Evolutionary conservation across 2,888 invertebrate species (phyloP).

Genomic region (Melipona bicolor): DNA sequence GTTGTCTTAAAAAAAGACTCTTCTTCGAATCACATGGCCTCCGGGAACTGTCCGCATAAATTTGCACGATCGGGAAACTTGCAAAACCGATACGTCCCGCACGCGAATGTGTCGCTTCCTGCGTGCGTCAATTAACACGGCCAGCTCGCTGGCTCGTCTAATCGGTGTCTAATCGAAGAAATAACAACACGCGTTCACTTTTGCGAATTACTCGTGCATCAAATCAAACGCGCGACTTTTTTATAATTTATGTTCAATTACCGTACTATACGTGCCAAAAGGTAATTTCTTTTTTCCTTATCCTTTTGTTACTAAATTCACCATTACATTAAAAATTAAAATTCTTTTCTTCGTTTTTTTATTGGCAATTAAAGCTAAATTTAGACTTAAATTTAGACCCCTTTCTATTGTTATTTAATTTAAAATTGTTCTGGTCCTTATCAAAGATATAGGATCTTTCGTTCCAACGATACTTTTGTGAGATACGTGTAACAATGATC

Average conservation of each 20-base stretch:
- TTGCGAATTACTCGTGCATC: slow-evolving; percentile 13
- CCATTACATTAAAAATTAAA: no score
- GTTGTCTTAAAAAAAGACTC: background rate
- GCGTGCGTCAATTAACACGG: slow-evolving; percentile 14
- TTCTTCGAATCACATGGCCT: slow-evolving; percentile 16
- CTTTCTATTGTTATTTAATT: no score
- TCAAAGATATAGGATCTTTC: no score
- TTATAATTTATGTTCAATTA: background rate
- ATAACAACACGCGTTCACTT: slow-evolving; percentile 3
- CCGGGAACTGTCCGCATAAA: slow-evolving; percentile 15
- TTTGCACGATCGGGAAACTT: slow-evolving; percentile 24
- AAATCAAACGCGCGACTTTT: background rate
- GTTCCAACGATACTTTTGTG: no score
- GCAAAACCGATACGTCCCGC: background rate
- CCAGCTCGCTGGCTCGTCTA: background rate
- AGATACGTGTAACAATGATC: no score
- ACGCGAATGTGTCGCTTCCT: background rate
- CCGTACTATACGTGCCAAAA: background rate
- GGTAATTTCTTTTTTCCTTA: background rate
- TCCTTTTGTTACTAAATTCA: no score
- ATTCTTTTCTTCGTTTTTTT: background rate
- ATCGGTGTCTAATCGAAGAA: slow-evolving; percentile 20
- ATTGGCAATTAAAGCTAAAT: no score
- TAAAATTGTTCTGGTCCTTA: no score
- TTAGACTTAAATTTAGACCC: no score